phyloP scores from a whole-genome alignment of 2,888 invertebrate species.

The Helobdella robusta region DNA sequence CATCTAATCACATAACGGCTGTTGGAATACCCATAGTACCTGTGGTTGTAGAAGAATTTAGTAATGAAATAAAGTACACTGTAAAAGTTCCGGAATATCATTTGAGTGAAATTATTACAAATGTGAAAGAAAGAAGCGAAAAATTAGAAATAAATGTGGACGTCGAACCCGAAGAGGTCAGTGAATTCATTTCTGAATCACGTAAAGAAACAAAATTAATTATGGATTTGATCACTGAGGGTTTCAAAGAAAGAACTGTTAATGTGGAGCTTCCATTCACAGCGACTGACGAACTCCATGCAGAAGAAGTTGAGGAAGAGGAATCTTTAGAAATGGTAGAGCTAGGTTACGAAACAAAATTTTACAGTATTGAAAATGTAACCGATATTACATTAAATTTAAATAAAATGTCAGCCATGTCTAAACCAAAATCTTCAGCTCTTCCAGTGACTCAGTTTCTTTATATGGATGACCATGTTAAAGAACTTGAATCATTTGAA shows the following conservation, averaged over 20 bases:
- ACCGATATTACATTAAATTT: no score
- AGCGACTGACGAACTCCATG: background rate
- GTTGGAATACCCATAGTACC: background rate
- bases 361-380: no score
- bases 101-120: slow-evolving; percentile 6
- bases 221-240: background rate
- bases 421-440: no score
- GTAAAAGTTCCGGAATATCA: slow-evolving; percentile 10
- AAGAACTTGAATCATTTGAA: no score
- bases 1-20: background rate
- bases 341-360: background rate
- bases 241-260: background rate
- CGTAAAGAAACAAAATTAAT: slow-evolving; percentile 1
- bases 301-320: slow-evolving; percentile 5
- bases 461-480: no score
- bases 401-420: no score
- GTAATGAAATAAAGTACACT: background rate
- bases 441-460: no score
- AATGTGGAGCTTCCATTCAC: background rate
- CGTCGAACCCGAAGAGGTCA: background rate
- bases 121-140: background rate
- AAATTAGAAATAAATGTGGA: slow-evolving; percentile 19
- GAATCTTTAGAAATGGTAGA: slow-evolving; percentile 1
- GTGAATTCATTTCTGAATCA: background rate
- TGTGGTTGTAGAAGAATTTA: background rate